Evolutionary conservation across 2,113 vertebrate species (phyloP), one percentile per base, ranked within the genome.

Genomic region (Platichthys stellatus): DNA sequence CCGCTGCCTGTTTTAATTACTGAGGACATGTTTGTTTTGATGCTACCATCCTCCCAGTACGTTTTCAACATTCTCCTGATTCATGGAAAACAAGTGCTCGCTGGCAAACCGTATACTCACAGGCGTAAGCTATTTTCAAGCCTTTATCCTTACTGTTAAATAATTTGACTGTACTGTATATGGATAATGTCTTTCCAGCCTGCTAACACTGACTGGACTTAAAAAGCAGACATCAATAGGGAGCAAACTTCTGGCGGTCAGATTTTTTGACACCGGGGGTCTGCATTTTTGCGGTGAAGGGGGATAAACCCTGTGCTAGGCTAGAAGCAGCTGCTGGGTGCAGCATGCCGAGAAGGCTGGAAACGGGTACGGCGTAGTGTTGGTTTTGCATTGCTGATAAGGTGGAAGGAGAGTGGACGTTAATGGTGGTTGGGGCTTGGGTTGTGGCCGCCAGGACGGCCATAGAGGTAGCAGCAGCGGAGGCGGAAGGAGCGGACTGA

Each of bases 321-420:
- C 95, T 93, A 65, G 93, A 74, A 75, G 96, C 92, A 47, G 93
- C 92, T 31, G 93, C 92, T 78, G 96, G 93, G 93, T 97, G 97
- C 81, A 97, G 97, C 96, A 97, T 97, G 95, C 96, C 96, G 95
- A 97, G 95, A 93, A 97, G 95, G 89, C 95, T 97, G 93, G 96
- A 96, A 92, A 97, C 89, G 74, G 96, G 96, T 89, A 97, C 93
- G 85, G 96, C 95, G 87, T 97, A 97, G 94, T 97, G 96, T 91
- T 94, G 94, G 92, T 92, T 95, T 91, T 96, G 95, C 89, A 96
- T 91, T 91, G 95, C 86, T 89, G 93, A 81, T 92, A 95, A 81
- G 86, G 95, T 90, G 88, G 95, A 92, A 88, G 95, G 93, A 91
- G 96, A 93, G 94, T 96, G 95, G 93, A 96, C 93, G 83, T 95